phyloP scores from a whole-genome alignment of 1,140 invertebrate species.

The Paraescarpia echinospica region DNA sequence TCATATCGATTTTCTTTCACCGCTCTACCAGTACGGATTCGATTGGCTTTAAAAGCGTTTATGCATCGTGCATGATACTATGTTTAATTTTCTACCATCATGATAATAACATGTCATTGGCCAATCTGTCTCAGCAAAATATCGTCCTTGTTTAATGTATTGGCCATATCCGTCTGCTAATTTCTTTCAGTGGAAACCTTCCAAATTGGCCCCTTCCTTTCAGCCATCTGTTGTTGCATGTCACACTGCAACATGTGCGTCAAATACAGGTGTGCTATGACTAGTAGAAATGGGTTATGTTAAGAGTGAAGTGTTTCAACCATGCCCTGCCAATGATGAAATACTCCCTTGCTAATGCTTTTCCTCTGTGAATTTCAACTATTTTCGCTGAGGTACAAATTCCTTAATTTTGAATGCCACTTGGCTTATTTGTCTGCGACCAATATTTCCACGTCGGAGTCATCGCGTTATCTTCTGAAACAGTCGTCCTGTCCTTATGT shows the following conservation, averaged over 20 bases:
- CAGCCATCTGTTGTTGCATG: neutral
- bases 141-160: too few species aligned
- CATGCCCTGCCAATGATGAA: neutral
- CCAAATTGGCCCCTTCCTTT: neutral
- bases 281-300: neutral
- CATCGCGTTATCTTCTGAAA: neutral
- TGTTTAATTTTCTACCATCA: too few species aligned
- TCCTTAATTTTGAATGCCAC: too few species aligned
- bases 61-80: too few species aligned
- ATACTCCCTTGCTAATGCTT: neutral
- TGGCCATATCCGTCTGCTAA: neutral
- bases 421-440: neutral
- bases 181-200: neutral
- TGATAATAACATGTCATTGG: too few species aligned
- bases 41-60: too few species aligned
- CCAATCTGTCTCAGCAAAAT: too few species aligned
- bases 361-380: too few species aligned
- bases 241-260: neutral
- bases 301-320: neutral
- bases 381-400: too few species aligned
- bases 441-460: neutral
- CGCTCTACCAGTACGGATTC: too few species aligned
- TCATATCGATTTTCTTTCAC: too few species aligned
- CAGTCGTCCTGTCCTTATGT: neutral
- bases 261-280: neutral